A percentile compares a stretch with the other conserved stretches of the same genome.
Conservation (phyloP, 2,113 vertebrate genomes). For the Willisornis vidua region DNA sequence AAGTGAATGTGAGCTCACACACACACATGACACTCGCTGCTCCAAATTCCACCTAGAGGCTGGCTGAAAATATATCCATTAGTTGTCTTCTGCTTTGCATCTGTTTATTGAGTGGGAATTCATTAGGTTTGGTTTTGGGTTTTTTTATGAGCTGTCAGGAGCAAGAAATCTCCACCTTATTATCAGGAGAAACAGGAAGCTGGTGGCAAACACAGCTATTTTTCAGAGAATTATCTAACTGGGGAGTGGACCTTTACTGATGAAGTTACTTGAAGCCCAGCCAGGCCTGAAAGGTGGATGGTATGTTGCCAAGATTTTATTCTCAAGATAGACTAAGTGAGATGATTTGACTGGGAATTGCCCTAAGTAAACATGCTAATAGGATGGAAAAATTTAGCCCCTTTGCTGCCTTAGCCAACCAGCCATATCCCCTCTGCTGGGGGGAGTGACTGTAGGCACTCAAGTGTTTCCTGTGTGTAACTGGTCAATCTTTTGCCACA, state of each 20-base stretch:
- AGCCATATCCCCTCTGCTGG: not conserved
- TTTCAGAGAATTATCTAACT: not conserved
- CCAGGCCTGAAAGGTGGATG: conserved; percentile 13
- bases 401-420: not conserved
- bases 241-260: not conserved
- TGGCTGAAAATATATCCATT: not conserved
- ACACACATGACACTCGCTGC: not conserved
- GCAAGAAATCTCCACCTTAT: not conserved
- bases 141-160: not conserved
- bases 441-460: not conserved
- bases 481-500: not conserved
- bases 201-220: not conserved
- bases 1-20: not conserved
- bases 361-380: not conserved
- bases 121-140: not conserved
- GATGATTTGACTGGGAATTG: not conserved
- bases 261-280: conserved; percentile 10
- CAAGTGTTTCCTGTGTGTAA: not conserved
- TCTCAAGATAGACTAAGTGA: not conserved
- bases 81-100: not conserved
- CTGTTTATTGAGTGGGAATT: not conserved
- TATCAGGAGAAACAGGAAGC: conserved; percentile 5
- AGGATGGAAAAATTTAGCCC: conserved; percentile 17
- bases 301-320: not conserved
- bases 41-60: not conserved